Base-by-base conservation (phyloP, 2,888 invertebrate species). In the Zele albiditarsus region DNA sequence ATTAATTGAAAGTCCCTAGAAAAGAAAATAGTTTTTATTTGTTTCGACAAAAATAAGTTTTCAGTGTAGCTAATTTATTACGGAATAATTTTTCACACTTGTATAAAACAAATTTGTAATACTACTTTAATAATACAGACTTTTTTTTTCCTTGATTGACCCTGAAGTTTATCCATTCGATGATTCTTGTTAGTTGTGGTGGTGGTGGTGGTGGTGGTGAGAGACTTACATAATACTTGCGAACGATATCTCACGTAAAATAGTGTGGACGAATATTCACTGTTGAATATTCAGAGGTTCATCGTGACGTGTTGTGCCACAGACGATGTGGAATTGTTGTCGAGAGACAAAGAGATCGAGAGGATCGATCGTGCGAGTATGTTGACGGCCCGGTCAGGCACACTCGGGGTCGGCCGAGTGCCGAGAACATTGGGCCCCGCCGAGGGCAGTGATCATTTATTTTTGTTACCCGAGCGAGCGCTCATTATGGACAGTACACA, bases 381-480 rank as follows among this genome's bases (percentile, higher is more conserved):
- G 88, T 84, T 89, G 84, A 86, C 87, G 79, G 85, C 88, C 71
- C 85, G 86, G 65, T 84, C 86, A 80, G 84, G 85, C 81, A 83
- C 86, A 78, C 83, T 86, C 80, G 87, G 86, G 86, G 85, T 88
- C 84, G 86, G 86, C 76, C 75, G 79, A 77, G 84, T 86, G 70
- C 86, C 88, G 71, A 86, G 87, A 80, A 87, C 84, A 78, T 85
- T 88, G 79, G 89, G 90, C 75, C 90, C 90, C 73, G 89, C 90
- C 79, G 91, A 91, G 83, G 91, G 91, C 79, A 90, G 91, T 82
- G 92, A 92, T 84, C 91, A 92, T 81, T 89, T 91, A 80, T 91
- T 92, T 82, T 89, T 92, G 71, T 84, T 92, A 79, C 92, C 92
- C 33, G 90, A 91, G 82, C 86, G 91, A 66, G 92, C 91, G 33